Base-by-base conservation (phyloP, 2,888 invertebrate genomes). In the Mimachlamys varia region DNA sequence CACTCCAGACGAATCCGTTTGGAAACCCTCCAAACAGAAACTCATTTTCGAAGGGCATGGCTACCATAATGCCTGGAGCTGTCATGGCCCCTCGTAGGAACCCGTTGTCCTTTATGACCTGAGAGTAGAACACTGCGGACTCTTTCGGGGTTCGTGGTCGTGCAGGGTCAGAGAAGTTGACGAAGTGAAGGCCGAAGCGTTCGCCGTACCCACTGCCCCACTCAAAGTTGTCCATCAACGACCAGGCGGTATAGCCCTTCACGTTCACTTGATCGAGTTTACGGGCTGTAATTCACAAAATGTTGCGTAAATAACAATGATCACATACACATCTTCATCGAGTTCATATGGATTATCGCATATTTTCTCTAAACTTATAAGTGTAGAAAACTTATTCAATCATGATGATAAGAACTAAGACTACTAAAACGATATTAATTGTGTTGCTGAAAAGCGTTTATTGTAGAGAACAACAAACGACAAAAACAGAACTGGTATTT, bases 211-310 rank as follows among this genome's bases (percentile, higher is more conserved):
- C 98, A 88, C 97, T 97, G 91, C 97, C 97, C 98, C 98, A 98
- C 96, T 98, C 98, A 96, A 98, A 98, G 95, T 98, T 98, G 95
- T 98, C 98, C 97, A 98, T 97, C 33, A 98, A 96, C 94, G 98
- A 98, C 98, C 98, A 98, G 90, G 98, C 97, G 0, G 98, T 97
- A 95, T 98, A 98, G 0, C 98, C 98, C 49, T 95, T 95, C 5
- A 97, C 96, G 89, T 96, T 95, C 13, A 95, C 95, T 0, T 95
- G 95, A 89, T 96, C 96, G 38, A 95, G 90, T 15, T 91, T 89
- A 12, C 94, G 93, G 12, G 95, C 95, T 95, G 89, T 4, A 93
- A 93, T 7, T 58, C 22, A 58, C 7, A 58, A 58, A 19, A 53
- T 1, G 17, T 53, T 53, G 12, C 3, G 53, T 44, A 44, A 44